Percentiles rank a stretch among this genome's conserved stretches.
These are phyloP conservation scores for Zaprionus kolodkinae DNA, from an alignment of 1,140 invertebrate species.

Conservation along the genomic window DNA sequence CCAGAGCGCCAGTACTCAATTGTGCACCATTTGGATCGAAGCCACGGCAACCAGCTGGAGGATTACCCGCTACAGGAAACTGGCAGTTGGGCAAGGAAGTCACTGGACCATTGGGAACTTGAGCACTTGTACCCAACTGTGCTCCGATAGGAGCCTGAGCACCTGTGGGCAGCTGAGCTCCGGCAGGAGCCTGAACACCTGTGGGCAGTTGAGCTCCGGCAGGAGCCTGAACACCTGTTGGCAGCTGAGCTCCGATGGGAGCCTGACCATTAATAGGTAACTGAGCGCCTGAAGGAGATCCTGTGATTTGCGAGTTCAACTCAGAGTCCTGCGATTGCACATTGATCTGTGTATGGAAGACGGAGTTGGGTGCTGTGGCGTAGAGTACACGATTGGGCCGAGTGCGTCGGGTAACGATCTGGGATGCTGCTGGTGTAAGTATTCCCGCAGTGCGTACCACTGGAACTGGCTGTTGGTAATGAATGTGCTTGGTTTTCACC, in stretches of 20 bases:
- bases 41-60: slow-evolving; percentile 8
- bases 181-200: neutral
- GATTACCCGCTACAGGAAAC: slow-evolving; percentile 25
- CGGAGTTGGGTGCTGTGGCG: slow-evolving; percentile 72
- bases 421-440: slow-evolving; percentile 51
- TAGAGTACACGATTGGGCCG: slow-evolving; percentile 61
- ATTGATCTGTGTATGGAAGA: slow-evolving; percentile 76
- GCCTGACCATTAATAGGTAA: slow-evolving; percentile 34
- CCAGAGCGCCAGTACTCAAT: slow-evolving; percentile 5
- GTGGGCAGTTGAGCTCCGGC: neutral
- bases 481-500: slow-evolving; percentile 67
- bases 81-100: slow-evolving; percentile 35
- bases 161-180: neutral
- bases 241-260: slow-evolving; percentile 19
- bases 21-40: slow-evolving; percentile 9
- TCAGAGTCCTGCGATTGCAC: slow-evolving; percentile 74
- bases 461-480: slow-evolving; percentile 57
- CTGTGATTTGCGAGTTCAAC: slow-evolving; percentile 50
- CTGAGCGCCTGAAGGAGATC: slow-evolving; percentile 38
- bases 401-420: slow-evolving; percentile 52
- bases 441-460: slow-evolving; percentile 49
- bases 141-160: slow-evolving; percentile 11
- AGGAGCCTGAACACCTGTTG: neutral
- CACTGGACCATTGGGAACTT: neutral
- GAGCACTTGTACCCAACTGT: slow-evolving; percentile 3